Percentiles rank a stretch among this genome's conserved stretches.
Conservation (phyloP, 2,797 vertebrate species). For the Esox masquinongy region DNA sequence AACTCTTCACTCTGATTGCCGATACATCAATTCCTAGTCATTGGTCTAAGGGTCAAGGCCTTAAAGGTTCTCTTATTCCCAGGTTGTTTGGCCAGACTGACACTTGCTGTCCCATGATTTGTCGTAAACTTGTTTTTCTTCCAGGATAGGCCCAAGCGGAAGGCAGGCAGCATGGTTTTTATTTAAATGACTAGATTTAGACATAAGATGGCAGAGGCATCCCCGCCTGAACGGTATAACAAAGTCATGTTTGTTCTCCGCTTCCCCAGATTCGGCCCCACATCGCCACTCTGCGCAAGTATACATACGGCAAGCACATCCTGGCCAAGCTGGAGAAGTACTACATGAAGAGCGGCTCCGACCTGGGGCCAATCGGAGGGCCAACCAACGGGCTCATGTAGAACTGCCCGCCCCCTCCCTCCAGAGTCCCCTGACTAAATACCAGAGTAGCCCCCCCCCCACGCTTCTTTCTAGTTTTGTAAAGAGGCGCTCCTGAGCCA, state of each 20-base stretch:
- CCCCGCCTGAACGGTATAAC: not conserved
- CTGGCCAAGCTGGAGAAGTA: conserved; percentile 98
- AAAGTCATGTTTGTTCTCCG: not conserved
- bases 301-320: conserved; percentile 98
- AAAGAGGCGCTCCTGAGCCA: conserved; percentile 64
- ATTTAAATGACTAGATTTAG: not conserved
- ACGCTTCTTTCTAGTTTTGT: conserved; percentile 48
- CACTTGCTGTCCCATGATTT: not conserved
- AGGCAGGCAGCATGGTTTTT: not conserved
- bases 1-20: too few species aligned
- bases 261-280: conserved; percentile 89
- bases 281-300: conserved; percentile 95
- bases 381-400: conserved; percentile 95
- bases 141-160: not conserved
- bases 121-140: not conserved
- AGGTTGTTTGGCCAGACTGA: not conserved
- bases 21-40: too few species aligned
- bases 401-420: conserved; percentile 20
- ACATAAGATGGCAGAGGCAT: not conserved
- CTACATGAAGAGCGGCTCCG: conserved; percentile 96
- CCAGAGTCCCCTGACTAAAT: conserved; percentile 31
- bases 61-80: not conserved
- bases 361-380: conserved; percentile 93
- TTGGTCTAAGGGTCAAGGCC: not conserved
- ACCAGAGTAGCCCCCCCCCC: conserved; percentile 28